Evolutionary conservation across 2,797 vertebrate species (phyloP), one percentile per base, ranked within the genome.

Genomic region (Sebastes cheni): DNA sequence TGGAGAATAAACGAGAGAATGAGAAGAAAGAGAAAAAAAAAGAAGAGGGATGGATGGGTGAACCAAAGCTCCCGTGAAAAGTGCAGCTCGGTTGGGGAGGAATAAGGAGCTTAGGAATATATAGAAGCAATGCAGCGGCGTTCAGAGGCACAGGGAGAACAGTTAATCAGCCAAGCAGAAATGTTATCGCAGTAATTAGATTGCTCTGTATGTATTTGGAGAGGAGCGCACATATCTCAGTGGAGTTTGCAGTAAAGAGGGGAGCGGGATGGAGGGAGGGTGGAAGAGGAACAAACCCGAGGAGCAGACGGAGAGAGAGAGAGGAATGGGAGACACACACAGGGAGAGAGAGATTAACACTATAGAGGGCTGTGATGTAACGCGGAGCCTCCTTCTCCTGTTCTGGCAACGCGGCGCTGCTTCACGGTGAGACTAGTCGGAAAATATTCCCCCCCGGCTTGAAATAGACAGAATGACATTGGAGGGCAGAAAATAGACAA

Each of bases 181-280:
- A 91, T 91, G 90, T 89, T 93, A 93, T 92, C 83, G 80, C 89
- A 83, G 88, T 95, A 93, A 94, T 94, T 93, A 93, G 92, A 94
- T 91, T 86, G 84, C 85, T 82, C 74, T 86, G 83, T 84, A 84
- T 90, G 86, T 89, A 86, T 94, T 89, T 92, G 81, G 77, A 83
- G 85, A 79, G 22, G 79, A 75, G 86, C 18, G 18, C 72, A 12
- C 67, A 39, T 27, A 78, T 92, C 94, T 88, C 89, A 1, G 81
- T 25, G 86, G 93, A 90, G 86, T 84, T 75, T 75, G 72, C 79
- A 62, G 82, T 8, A 75, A 86, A 85, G 85, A 54, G 42, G 42
- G 62, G 67, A 84, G 78, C 72, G 18, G 42, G 77, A 71, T 4
- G 75, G 52, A 75, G 36, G 20, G 61, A 74, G 73, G 64, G 55